Evolutionary conservation across 2,888 invertebrate genomes (phyloP).

Genomic region (Nezara viridula): DNA sequence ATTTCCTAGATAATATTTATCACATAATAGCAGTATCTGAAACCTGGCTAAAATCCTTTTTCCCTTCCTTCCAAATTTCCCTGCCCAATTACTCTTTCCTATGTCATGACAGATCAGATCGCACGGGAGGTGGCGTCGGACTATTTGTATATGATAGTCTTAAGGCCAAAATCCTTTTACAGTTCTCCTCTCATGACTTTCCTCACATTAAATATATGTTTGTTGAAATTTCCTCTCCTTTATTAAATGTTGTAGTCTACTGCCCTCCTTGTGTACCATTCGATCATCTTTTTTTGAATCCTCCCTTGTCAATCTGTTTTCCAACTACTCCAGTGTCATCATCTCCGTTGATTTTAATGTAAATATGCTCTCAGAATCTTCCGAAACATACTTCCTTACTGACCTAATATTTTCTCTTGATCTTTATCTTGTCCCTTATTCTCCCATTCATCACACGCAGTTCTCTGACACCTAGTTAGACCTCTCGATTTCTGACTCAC

Average conservation of each 20-base stretch:
- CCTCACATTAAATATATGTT: too few species aligned
- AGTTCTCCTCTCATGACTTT: too few species aligned
- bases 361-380: not conserved
- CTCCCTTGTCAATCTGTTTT: not conserved
- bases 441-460: not conserved
- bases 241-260: not conserved
- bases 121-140: too few species aligned
- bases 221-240: not conserved
- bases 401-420: not conserved
- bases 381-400: not conserved
- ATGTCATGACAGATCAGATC: too few species aligned
- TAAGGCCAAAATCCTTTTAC: too few species aligned
- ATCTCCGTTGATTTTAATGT: not conserved
- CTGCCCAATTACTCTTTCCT: too few species aligned
- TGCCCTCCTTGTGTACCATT: not conserved
- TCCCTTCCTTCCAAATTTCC: too few species aligned
- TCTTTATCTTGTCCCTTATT: not conserved
- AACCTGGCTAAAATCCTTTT: too few species aligned
- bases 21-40: too few species aligned
- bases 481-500: not conserved
- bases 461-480: not conserved
- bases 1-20: too few species aligned
- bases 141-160: too few species aligned
- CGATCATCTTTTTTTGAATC: not conserved
- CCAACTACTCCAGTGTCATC: not conserved